Evolutionary conservation across 2,888 invertebrate species (phyloP).

Genomic region (Cheilosia impressa): DNA sequence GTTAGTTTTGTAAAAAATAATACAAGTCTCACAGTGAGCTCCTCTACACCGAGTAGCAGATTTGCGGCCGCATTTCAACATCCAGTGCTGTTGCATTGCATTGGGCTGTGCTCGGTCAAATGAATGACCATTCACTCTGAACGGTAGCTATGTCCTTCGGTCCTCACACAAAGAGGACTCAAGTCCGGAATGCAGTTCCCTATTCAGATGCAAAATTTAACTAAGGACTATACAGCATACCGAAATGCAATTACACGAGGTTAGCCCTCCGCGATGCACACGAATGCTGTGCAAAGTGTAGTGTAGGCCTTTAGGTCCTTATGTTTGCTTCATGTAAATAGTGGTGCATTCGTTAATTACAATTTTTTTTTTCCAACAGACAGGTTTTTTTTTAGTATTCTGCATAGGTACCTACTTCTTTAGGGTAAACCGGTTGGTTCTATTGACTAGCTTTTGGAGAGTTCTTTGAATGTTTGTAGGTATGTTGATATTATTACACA

Average conservation of each 20-base stretch:
- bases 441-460: slow-evolving; percentile 4
- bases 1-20: neutral
- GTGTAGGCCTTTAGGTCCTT: slow-evolving; percentile 14
- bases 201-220: slow-evolving; percentile 67
- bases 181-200: slow-evolving; percentile 37
- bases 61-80: slow-evolving; percentile 37
- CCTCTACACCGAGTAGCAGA: slow-evolving; percentile 19
- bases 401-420: slow-evolving; percentile 19
- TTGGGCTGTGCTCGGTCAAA: slow-evolving; percentile 43
- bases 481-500: slow-evolving; percentile 1
- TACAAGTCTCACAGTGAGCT: neutral
- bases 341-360: slow-evolving; percentile 68
- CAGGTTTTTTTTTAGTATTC: slow-evolving; percentile 1
- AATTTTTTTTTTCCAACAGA: slow-evolving; percentile 46
- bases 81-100: slow-evolving; percentile 41
- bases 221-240: slow-evolving; percentile 40
- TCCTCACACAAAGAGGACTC: slow-evolving; percentile 25
- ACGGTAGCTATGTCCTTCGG: slow-evolving; percentile 12
- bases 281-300: neutral
- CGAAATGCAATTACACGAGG: slow-evolving; percentile 65
- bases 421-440: slow-evolving; percentile 2
- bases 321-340: slow-evolving; percentile 55
- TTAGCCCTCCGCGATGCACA: slow-evolving; percentile 29
- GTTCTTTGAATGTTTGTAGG: slow-evolving; percentile 5
- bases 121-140: slow-evolving; percentile 65